Conservation (phyloP, 2,888 invertebrate species). For the Cheilosia vulpina region DNA sequence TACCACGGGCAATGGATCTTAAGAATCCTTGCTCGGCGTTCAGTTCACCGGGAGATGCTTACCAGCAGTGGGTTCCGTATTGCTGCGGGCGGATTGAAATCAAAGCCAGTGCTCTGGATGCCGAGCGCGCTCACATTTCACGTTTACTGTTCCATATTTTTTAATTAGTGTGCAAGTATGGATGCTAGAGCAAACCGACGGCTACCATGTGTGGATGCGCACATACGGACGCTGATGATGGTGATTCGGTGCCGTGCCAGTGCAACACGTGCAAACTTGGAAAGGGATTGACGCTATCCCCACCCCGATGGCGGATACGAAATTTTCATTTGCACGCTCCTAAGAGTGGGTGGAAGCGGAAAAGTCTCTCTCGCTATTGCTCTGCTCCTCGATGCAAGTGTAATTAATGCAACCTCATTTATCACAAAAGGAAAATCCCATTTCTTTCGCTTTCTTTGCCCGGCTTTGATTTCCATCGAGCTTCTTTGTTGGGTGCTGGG, state of each 20-base stretch:
- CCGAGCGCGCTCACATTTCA: conserved; percentile 45
- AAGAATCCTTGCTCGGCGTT: conserved; percentile 59
- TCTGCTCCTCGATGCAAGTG: conserved; percentile 8
- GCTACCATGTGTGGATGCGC: conserved; percentile 19
- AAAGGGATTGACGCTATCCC: conserved; percentile 59
- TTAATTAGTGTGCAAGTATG: conserved; percentile 59
- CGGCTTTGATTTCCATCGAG: conserved; percentile 65
- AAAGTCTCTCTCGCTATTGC: conserved; percentile 22
- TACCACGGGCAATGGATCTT: conserved; percentile 66
- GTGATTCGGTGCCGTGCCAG: conserved; percentile 15
- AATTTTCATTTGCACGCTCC: conserved; percentile 49
- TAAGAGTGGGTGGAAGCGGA: conserved; percentile 33
- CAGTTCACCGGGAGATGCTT: conserved; percentile 19
- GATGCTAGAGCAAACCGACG: neutral
- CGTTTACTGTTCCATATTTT: conserved; percentile 67
- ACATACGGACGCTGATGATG: conserved; percentile 10
- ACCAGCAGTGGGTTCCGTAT: neutral
- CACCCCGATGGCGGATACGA: conserved; percentile 9
- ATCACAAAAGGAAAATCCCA: conserved; percentile 69
- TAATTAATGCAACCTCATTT: conserved; percentile 73
- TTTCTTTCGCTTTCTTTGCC: conserved; percentile 54
- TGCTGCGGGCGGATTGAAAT: conserved; percentile 42
- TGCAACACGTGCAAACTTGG: conserved; percentile 68
- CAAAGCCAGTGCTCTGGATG: conserved; percentile 23
- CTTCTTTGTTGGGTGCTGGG: conserved; percentile 15